phyloP scores from a whole-genome alignment of 2,888 invertebrate species.

The Andrena praecox region DNA sequence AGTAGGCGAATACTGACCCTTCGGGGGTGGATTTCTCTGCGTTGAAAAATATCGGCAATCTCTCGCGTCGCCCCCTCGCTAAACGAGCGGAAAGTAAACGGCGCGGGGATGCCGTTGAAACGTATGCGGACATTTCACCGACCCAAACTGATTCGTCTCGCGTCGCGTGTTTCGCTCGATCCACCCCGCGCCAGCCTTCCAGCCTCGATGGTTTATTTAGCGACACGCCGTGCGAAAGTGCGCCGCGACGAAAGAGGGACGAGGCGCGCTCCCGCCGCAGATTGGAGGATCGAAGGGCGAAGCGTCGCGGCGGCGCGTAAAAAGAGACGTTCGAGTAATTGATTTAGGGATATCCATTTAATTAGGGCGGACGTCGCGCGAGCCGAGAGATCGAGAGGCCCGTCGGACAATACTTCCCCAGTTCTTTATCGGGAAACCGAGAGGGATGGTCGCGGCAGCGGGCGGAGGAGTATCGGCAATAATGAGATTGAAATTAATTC shows the following conservation, averaged over 20 bases:
- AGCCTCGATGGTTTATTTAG: conserved; percentile 6
- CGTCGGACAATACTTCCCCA: conserved; percentile 67
- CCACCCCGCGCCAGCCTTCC: not conserved
- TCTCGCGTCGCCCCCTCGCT: conserved; percentile 33
- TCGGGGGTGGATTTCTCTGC: conserved; percentile 75
- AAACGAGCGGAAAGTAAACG: conserved; percentile 34
- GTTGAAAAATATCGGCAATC: conserved; percentile 64
- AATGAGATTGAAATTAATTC: conserved; percentile 77
- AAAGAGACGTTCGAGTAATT: conserved; percentile 54
- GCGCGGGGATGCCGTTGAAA: conserved; percentile 30
- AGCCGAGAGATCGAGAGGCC: conserved; percentile 42
- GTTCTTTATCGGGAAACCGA: conserved; percentile 67
- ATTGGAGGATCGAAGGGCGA: conserved; percentile 23
- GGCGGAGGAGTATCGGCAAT: conserved; percentile 68
- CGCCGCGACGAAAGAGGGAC: not conserved
- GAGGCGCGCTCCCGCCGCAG: not conserved
- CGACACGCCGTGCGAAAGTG: not conserved
- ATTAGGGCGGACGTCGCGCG: conserved; percentile 51
- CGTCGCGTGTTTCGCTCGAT: not conserved
- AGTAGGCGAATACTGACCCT: conserved; percentile 80
- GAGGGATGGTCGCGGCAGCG: conserved; percentile 53
- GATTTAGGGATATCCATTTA: conserved; percentile 66
- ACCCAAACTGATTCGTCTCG: conserved; percentile 43
- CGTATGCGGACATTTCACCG: conserved; percentile 36
- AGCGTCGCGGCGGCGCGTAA: conserved; percentile 19